Base-by-base conservation (phyloP, 37 sponge, comb jelly and placozoan genomes). In the Diacarnus erythraeanus region DNA sequence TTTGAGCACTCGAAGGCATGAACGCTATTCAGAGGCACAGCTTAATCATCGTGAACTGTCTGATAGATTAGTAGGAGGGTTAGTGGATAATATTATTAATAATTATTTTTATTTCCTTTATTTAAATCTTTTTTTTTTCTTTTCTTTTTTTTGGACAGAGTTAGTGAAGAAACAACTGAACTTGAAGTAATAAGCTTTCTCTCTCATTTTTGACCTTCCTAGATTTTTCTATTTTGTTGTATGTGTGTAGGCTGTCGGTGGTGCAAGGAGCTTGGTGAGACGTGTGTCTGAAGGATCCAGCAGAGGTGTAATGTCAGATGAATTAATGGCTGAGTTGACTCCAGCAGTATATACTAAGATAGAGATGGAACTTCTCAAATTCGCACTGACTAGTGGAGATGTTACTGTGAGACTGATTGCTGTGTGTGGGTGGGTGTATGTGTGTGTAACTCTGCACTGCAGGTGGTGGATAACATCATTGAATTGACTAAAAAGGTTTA, bases 1-100 rank as follows among this genome's bases (percentile, higher is more conserved):
- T 38, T 43, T 83, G 23, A 74, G 78, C 1, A 37, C 86, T 0
- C 76, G 58, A 9, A 77, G 43, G 37, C 92, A 91, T 60, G n/a
- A 64, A 12, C 37, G 36, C 34, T 91, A 86, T 37, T 75, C 83
- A 1, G 79, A 88, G 22, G 88, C 78, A 22, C 56, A 69, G 79
- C 72, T 88, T 37, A 71, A 82, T 63, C 36, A 37, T 0, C 39
- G 42, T 30, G 79, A 88, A 26, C 66, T 88, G 25, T n/a, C n/a
- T n/a, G n/a, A n/a, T n/a, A n/a, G n/a, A n/a, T n/a, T n/a, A n/a
- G n/a, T n/a, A n/a, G n/a, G n/a, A n/a, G n/a, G n/a, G n/a, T n/a
- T n/a, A n/a, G n/a, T n/a, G n/a, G n/a, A n/a, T n/a, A n/a, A n/a
- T n/a, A n/a, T n/a, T n/a, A n/a, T n/a, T n/a, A n/a, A n/a, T n/a